Evolutionary conservation across 2,888 invertebrate genomes (phyloP).

Genomic region (Zootermopsis nevadensis): DNA sequence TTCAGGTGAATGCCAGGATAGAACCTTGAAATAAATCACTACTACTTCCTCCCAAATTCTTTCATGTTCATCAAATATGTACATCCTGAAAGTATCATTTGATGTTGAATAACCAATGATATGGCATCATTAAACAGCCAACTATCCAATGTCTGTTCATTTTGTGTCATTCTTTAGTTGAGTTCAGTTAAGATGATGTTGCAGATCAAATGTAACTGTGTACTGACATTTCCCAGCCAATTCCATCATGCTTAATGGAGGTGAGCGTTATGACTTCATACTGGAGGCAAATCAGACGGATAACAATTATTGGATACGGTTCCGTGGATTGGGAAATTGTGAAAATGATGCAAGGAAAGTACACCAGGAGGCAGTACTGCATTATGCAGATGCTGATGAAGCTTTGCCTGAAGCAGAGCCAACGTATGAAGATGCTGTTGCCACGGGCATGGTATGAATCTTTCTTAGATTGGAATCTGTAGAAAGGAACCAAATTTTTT

Average conservation of each 20-base stretch:
- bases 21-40: too few species aligned
- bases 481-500: too few species aligned
- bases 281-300: slow-evolving; percentile 59
- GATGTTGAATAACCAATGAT: too few species aligned
- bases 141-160: too few species aligned
- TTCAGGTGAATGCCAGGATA: too few species aligned
- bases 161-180: too few species aligned
- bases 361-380: slow-evolving; percentile 55
- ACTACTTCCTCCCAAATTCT: too few species aligned
- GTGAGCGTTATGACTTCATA: slow-evolving; percentile 66
- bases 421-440: slow-evolving; percentile 55
- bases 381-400: slow-evolving; percentile 51
- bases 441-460: slow-evolving; percentile 57
- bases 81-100: too few species aligned
- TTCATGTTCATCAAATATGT: too few species aligned
- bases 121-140: too few species aligned
- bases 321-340: slow-evolving; percentile 63
- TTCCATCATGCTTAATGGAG: slow-evolving; percentile 62
- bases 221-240: slow-evolving; percentile 56
- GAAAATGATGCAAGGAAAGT: slow-evolving; percentile 55
- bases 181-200: too few species aligned
- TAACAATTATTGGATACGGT: slow-evolving; percentile 64
- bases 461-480: background rate
- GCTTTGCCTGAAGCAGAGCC: slow-evolving; percentile 52
- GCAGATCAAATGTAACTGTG: too few species aligned